Conservation (phyloP, 2,113 vertebrate genomes). For the Acanthochromis polyacanthus region DNA sequence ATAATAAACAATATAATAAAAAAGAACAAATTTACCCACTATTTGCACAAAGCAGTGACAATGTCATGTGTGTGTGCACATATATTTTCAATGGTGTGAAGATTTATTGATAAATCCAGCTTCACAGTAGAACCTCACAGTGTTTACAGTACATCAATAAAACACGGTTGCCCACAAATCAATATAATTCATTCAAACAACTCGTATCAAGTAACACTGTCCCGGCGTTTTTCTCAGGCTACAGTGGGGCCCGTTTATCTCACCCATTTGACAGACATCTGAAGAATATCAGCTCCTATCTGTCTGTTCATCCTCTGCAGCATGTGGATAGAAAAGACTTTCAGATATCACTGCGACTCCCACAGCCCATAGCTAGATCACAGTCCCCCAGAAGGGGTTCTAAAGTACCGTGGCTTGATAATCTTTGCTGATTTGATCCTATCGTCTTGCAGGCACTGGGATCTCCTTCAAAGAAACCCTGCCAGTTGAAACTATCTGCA, state of each 20-base stretch:
- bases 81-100: background rate
- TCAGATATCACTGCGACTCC: constrained; percentile 57
- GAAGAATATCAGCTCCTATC: constrained; percentile 56
- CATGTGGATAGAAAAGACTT: constrained; percentile 45
- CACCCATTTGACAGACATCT: constrained; percentile 59
- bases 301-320: constrained; percentile 54
- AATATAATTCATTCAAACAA: constrained; percentile 12
- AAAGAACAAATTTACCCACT: no score
- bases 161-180: constrained; percentile 23
- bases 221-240: constrained; percentile 25
- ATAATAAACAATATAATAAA: no score
- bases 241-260: constrained; percentile 49
- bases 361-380: constrained; percentile 67
- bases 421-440: constrained; percentile 76
- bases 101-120: background rate
- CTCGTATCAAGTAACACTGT: background rate
- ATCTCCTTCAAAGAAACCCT: constrained; percentile 60
- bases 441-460: constrained; percentile 53
- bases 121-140: background rate
- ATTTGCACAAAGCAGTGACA: no score
- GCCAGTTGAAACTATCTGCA: constrained; percentile 50
- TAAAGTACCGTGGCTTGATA: constrained; percentile 71
- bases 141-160: background rate
- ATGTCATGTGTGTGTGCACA: no score
- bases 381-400: constrained; percentile 64